Percentiles rank a stretch among this genome's conserved stretches.
phyloP scores from a whole-genome alignment of 2,113 vertebrate species.

The Marcusenius ussheri region DNA sequence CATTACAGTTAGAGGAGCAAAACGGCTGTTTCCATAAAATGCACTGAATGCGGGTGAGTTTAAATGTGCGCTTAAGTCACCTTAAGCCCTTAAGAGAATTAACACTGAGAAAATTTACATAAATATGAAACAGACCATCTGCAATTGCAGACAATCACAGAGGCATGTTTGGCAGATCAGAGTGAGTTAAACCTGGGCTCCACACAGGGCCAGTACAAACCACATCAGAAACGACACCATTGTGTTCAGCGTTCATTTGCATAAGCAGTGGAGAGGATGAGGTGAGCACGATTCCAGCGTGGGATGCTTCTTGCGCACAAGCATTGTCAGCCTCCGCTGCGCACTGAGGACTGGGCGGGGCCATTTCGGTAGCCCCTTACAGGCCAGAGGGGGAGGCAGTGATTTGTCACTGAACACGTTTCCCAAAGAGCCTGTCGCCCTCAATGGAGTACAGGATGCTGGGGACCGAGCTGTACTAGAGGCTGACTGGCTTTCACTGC shows the following conservation, averaged over 20 bases:
- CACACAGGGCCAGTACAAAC: not conserved
- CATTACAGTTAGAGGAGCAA: not conserved
- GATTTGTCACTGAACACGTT: not conserved
- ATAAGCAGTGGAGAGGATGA: not conserved
- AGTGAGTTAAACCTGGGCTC: not conserved
- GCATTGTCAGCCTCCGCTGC: not conserved
- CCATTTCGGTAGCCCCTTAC: not conserved
- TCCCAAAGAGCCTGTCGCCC: not conserved
- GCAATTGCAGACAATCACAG: not conserved
- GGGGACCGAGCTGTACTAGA: not conserved
- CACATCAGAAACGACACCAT: not conserved
- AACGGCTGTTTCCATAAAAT: not conserved
- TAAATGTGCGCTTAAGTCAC: not conserved
- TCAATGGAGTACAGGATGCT: not conserved
- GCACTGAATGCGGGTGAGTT: not conserved
- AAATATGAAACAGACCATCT: not conserved
- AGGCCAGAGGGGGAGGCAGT: not conserved
- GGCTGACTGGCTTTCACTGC: not conserved
- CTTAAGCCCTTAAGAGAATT: not conserved
- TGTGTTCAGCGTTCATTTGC: not conserved
- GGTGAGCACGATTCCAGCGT: not conserved
- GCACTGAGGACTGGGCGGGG: not conserved
- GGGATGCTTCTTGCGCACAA: not conserved
- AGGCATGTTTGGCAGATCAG: not conserved
- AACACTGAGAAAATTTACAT: not conserved